Base-by-base conservation (phyloP, 2,797 vertebrate species). In the Acrossocheilus wenchowensis region DNA sequence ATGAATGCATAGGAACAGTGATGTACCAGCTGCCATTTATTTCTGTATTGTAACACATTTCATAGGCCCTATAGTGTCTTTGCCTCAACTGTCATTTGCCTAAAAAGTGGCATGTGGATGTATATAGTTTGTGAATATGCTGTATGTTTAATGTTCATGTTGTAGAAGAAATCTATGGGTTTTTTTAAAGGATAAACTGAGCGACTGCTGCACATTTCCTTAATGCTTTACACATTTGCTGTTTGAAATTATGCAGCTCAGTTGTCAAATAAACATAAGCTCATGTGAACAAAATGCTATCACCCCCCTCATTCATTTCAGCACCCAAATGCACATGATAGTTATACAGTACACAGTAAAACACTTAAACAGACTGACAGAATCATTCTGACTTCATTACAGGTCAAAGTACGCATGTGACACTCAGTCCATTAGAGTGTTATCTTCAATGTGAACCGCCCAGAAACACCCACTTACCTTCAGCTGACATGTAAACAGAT, bases 201-300 rank as follows among this genome's bases (percentile, higher is more conserved):
- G 95, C 93, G 94, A 93, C 94, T 96, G 95, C 97, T 97, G 97
- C 97, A 97, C 97, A 97, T 97, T 97, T 97, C 90, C 93, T 97
- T 97, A 96, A 96, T 92, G 98, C 97, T 98, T 98, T 96, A 96
- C 97, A 97, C 97, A 96, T 97, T 96, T 89, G 96, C 96, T 96
- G 97, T 97, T 96, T 95, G 98, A 98, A 99, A 97, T 98, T 98
- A 98, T 97, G 94, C 94, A 95, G 95, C 96, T 93, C 93, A 96
- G 95, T 97, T 97, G 97, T 97, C 94, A 94, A 96, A 96, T 98
- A 97, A 96, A 96, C 92, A 94, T 96, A 92, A 96, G 96, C 77
- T 90, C 78, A 87, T 88, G 69, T 89, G 72, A 81, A 85, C 86
- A 89, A 79, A 62, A 54, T 78, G 89, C n/a, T 81, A 88, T 91